Base-by-base conservation (phyloP, 92 coral and sea anemone species). In the Porites rus region DNA sequence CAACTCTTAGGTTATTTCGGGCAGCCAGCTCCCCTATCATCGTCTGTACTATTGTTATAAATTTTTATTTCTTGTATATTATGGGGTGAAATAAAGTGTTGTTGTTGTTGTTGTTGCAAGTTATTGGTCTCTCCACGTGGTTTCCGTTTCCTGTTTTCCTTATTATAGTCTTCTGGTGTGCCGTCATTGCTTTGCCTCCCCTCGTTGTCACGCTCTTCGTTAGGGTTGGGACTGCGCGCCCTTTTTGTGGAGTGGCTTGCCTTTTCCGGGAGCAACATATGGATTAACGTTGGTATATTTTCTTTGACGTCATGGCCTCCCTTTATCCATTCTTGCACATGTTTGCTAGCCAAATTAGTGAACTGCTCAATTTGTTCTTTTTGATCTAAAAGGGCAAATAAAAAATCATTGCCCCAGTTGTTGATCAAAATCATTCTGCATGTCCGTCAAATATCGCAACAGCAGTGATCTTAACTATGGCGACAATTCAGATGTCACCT, bases 131-230 rank as follows among this genome's bases (percentile, higher is more conserved):
- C 75, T 70, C 75, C 75, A 3, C 12, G 51, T 70, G 52, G 10
- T 21, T 70, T 70, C 51, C 53, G 51, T 70, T 70, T 70, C 12
- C 75, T 70, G 75, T 28, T 70, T 70, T 24, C 51, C 52, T 70
- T 70, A 24, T 70, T 2, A 70, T 70, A 0, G 7, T 25, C 75
- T 21, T 21, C 46, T 22, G 6, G 53, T 9, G 52, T 24, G 24
- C 0, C 24, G 24, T 24, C 24, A 0, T 24, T 24, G 24, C 24
- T 24, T 24, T 24, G 24, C 24, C 24, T 24, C 24, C 24, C 24
- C 24, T 24, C 24, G 24, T 24, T 24, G 24, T 24, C 24, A 24
- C 24, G 24, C 24, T 24, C 24, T 24, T 24, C 24, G 24, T 24
- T 24, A 24, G 24, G 24, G 24, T 24, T 24, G 24, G 24, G 24